These are phyloP conservation scores for Megaceryle maxima DNA, from an alignment of 2,113 vertebrate species.

Conservation along the genomic window DNA sequence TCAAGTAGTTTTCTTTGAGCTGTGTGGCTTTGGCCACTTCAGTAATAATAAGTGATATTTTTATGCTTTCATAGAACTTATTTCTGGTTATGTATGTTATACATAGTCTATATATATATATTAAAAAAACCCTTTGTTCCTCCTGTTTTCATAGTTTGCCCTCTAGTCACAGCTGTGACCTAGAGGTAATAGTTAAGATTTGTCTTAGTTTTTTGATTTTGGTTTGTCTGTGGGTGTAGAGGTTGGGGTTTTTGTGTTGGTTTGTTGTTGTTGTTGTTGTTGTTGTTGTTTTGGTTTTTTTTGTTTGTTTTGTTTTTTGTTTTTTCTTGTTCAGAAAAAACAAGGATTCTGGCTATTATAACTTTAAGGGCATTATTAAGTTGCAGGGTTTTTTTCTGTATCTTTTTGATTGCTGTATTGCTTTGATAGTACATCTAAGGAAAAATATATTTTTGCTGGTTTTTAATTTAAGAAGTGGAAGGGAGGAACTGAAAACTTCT, in stretches of 20 bases:
- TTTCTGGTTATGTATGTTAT: neutral
- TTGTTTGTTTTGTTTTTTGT: neutral
- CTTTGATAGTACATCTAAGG: constrained; percentile 12
- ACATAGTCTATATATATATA: neutral
- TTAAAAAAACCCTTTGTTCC: neutral
- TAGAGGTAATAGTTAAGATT: neutral
- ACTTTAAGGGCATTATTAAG: neutral
- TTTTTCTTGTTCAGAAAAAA: neutral
- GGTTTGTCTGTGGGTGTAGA: too few relatives aligned
- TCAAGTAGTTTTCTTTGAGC: neutral
- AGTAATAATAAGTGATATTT: neutral
- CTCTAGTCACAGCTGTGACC: neutral
- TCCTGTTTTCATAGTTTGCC: neutral
- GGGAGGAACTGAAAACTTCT: neutral
- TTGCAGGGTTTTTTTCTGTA: neutral
- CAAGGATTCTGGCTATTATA: neutral
- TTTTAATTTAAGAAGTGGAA: constrained; percentile 7
- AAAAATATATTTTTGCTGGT: neutral
- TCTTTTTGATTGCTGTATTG: neutral
- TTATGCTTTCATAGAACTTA: neutral
- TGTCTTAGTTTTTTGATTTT: too few relatives aligned
- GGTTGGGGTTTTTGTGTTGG: too few relatives aligned
- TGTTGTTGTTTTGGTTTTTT: too few relatives aligned
- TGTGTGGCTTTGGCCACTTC: neutral
- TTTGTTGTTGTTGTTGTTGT: too few relatives aligned